Evolutionary conservation across 2,797 vertebrate species (phyloP), one percentile per base, ranked within the genome.

Genomic region (Microctenopoma lineatum): DNA sequence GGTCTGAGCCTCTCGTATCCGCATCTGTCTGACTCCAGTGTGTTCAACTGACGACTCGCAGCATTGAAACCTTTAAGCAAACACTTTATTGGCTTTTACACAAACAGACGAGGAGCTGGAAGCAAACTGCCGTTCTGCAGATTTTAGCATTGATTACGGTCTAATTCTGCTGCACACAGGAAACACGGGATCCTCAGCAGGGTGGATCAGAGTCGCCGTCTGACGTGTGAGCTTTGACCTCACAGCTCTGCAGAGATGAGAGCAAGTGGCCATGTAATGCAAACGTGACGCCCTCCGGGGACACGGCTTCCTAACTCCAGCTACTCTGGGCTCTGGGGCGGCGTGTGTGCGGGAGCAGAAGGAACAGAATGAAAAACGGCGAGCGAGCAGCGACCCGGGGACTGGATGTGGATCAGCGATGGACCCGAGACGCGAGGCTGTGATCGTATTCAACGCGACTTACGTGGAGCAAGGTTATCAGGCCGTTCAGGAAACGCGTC

Each of bases 401-500:
- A 29, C 42, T 59, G 55, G 54, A 38, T 55, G 38, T 51, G 65
- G 83, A 70, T 77, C 12, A 51, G 45, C 53, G 73, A 72, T 77
- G 51, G 11, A 64, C 73, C 5, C 3, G 7, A n/a, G 16, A 45
- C 1, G 39, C 1, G 39, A 41, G 39, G 39, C 5, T 41, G 39
- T 13, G 39, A 41, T 4, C 39, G 4, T 41, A 64, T 57, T 53
- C n/a, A 16, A 12, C 57, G 34, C 61, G 45, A 84, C 92, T 93
- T 80, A 95, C 94, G 27, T 39, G 11, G 14, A 92, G 81, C 1
- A 66, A 88, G 18, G 83, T 66, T 55, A 93, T 86, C 59, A 95
- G 85, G 50, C 73, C 58, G 5, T 71, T 84, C 25, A 95, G 83
- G 77, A 95, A 95, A 18, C 50, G 27, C 66, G 74, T 81, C 80